phyloP scores from a whole-genome alignment of 2,113 vertebrate species.

The Rutilus rutilus region DNA sequence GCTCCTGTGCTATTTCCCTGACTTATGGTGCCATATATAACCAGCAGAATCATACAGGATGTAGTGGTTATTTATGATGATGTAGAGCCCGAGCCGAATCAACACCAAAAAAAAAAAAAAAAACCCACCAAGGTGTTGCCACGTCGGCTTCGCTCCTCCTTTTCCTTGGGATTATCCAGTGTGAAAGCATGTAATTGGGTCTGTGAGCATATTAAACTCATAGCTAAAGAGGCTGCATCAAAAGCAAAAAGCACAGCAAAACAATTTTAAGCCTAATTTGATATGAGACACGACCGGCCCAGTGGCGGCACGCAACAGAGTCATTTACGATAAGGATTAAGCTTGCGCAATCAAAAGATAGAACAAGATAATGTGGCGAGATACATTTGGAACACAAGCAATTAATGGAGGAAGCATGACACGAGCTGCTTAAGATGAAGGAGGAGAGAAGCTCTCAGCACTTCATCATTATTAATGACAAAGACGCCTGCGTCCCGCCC shows the following conservation, averaged over 20 bases:
- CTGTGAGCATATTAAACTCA: constrained; percentile 69
- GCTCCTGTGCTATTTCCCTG: constrained; percentile 62
- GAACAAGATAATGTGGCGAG: constrained; percentile 82
- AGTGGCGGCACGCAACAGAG: constrained; percentile 76
- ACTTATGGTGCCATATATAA: constrained; percentile 66
- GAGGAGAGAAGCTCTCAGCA: constrained; percentile 70
- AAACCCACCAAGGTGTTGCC: constrained; percentile 13
- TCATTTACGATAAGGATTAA: constrained; percentile 84
- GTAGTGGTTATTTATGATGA: constrained; percentile 49
- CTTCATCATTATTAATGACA: constrained; percentile 73
- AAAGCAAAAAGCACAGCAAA: constrained; percentile 72
- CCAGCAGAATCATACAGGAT: constrained; percentile 50
- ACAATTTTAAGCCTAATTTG: constrained; percentile 83
- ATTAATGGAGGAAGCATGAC: constrained; percentile 80
- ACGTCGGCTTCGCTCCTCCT: constrained; percentile 51
- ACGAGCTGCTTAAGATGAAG: constrained; percentile 73
- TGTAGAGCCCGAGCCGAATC: constrained; percentile 53
- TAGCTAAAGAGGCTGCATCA: constrained; percentile 65
- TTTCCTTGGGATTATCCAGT: constrained; percentile 65
- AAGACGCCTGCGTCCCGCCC: constrained; percentile 51
- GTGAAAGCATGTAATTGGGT: constrained; percentile 69
- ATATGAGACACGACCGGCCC: constrained; percentile 76
- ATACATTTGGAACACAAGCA: constrained; percentile 79
- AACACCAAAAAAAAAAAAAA: constrained; percentile 22
- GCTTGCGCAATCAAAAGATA: constrained; percentile 81